A percentile compares a stretch with the other conserved stretches of the same genome.
Evolutionary conservation across 2,888 invertebrate species (phyloP).

Genomic region (Fissipunctia ypsillon): DNA sequence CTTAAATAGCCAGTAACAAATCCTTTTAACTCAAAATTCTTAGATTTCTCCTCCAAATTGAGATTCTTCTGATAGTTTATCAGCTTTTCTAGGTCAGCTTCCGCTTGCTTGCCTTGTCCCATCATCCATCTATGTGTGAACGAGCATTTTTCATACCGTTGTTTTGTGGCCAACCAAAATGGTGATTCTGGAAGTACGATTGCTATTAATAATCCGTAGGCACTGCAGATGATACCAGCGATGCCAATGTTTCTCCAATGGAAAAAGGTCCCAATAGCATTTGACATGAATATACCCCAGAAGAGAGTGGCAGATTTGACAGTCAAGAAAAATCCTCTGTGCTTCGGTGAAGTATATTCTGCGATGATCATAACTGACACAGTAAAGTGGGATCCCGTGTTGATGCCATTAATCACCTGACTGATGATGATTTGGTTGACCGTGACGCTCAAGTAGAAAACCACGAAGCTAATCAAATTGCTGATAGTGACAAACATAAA

Average conservation of each 20-base stretch:
- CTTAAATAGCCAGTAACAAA: conserved; percentile 27
- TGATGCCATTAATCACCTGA: conserved; percentile 49
- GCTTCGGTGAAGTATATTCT: conserved; percentile 51
- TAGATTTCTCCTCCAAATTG: conserved; percentile 17
- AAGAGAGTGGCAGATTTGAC: conserved; percentile 65
- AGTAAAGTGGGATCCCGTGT: conserved; percentile 47
- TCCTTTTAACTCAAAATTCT: conserved; percentile 34
- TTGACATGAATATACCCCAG: conserved; percentile 62
- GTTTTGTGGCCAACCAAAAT: conserved; percentile 62
- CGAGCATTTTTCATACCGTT: conserved; percentile 47
- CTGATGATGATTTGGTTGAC: conserved; percentile 65
- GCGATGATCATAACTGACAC: conserved; percentile 49
- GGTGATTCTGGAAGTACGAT: conserved; percentile 73
- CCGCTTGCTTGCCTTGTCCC: conserved; percentile 52
- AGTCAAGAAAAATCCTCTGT: conserved; percentile 66
- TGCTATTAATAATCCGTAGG: conserved; percentile 58
- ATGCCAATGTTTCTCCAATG: conserved; percentile 71
- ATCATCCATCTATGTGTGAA: conserved; percentile 64
- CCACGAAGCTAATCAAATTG: conserved; percentile 46
- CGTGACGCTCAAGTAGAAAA: conserved; percentile 61
- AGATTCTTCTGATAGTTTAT: conserved; percentile 52
- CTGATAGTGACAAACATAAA: conserved; percentile 46
- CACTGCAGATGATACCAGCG: conserved; percentile 57
- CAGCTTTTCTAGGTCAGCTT: conserved; percentile 53
- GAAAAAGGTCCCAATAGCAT: conserved; percentile 71